Evolutionary conservation across 2,797 vertebrate genomes (phyloP).

Genomic region (Pelochelys cantorii): DNA sequence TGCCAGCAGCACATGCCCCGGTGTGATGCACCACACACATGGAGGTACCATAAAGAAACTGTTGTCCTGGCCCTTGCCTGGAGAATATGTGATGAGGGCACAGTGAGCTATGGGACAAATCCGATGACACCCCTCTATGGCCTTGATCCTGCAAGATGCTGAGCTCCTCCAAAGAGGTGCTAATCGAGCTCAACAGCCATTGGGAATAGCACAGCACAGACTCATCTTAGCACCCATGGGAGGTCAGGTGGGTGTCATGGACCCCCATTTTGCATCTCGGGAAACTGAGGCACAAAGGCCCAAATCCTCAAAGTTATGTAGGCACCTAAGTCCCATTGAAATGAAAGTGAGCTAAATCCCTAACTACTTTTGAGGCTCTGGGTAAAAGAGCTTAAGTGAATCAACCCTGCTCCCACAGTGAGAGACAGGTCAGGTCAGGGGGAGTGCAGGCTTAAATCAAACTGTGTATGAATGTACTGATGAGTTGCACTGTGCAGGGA

Average conservation of each 20-base stretch:
- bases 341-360: neutral
- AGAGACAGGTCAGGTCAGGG: neutral
- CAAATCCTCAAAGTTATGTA: neutral
- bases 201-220: neutral
- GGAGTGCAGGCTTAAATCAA: neutral
- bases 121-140: neutral
- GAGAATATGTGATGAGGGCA: neutral
- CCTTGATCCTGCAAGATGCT: neutral
- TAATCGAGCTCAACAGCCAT: neutral
- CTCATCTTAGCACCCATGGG: neutral
- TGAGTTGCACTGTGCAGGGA: neutral
- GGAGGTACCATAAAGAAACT: neutral
- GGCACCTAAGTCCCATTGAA: neutral
- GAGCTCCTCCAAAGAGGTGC: neutral
- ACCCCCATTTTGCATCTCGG: neutral
- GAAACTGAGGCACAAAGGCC: neutral
- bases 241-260: neutral
- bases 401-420: neutral
- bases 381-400: neutral
- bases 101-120: neutral
- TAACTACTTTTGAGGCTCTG: neutral
- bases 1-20: neutral
- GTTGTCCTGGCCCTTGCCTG: neutral
- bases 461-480: neutral
- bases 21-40: neutral